These are phyloP conservation scores for Cardinalis cardinalis DNA, from an alignment of 2,113 vertebrate genomes.

Conservation along the genomic window DNA sequence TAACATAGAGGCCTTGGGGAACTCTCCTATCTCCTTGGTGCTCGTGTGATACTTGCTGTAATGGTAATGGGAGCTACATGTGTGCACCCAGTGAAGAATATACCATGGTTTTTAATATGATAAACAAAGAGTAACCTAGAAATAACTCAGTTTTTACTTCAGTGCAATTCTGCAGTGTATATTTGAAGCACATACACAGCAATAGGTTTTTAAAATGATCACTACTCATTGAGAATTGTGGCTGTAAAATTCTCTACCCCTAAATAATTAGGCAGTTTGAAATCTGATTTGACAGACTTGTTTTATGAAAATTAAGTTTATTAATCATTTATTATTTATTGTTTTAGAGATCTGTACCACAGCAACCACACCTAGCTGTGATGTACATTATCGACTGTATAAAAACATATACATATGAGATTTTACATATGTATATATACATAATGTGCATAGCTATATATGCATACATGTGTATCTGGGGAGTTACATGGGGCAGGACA, in stretches of 20 bases:
- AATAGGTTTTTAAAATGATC: neutral
- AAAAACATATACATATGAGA: neutral
- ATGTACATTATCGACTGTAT: neutral
- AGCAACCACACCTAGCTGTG: neutral
- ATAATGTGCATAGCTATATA: neutral
- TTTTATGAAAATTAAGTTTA: neutral
- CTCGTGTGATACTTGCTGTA: neutral
- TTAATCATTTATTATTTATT: neutral
- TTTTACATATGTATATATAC: neutral
- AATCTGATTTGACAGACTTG: neutral
- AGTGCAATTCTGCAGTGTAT: neutral
- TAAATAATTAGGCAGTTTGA: neutral
- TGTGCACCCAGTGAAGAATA: neutral
- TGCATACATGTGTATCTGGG: neutral
- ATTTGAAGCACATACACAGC: neutral
- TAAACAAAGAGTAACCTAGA: neutral
- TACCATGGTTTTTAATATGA: neutral
- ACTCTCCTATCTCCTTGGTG: neutral
- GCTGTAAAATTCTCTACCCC: neutral
- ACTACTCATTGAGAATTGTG: neutral
- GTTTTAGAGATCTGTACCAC: neutral
- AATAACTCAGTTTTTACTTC: neutral
- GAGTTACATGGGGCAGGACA: neutral
- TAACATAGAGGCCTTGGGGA: constrained; percentile 13
- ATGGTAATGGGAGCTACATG: neutral